Conservation (phyloP, 2,797 vertebrate genomes). For the Saxicola maurus region DNA sequence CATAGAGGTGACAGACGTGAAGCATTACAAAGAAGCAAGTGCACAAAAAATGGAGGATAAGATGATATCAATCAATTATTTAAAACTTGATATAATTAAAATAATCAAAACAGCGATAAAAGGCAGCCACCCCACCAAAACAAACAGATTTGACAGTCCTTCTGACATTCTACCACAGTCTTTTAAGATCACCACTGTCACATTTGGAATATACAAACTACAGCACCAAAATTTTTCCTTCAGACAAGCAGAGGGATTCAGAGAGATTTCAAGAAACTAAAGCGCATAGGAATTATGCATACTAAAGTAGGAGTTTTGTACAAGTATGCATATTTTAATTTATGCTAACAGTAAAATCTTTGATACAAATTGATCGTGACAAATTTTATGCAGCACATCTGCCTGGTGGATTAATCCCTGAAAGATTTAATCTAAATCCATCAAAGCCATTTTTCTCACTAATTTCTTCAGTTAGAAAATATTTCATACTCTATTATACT, state of each 20-base stretch:
- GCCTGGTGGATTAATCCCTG: background rate
- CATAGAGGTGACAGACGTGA: background rate
- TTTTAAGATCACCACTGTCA: background rate
- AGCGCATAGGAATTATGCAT: background rate
- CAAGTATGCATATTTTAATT: slow-evolving; percentile 24
- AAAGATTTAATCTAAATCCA: slow-evolving; percentile 50
- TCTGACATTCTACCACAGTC: background rate
- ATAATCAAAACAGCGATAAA: background rate
- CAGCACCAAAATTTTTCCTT: background rate
- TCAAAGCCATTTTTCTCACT: slow-evolving; percentile 15
- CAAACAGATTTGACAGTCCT: background rate
- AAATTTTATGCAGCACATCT: slow-evolving; percentile 49
- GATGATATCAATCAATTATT: background rate
- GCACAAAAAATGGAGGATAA: background rate
- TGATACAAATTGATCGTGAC: slow-evolving; percentile 17
- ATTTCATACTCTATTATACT: background rate
- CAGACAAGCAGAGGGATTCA: background rate
- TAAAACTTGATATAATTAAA: background rate
- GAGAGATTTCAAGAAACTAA: background rate
- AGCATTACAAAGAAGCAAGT: background rate
- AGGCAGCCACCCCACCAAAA: background rate
- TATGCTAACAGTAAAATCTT: slow-evolving; percentile 1
- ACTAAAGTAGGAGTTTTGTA: background rate
- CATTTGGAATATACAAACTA: background rate
- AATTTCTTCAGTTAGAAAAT: slow-evolving; percentile 17